phyloP scores from a whole-genome alignment of 2,113 vertebrate genomes.

The Pangasianodon gigas region DNA sequence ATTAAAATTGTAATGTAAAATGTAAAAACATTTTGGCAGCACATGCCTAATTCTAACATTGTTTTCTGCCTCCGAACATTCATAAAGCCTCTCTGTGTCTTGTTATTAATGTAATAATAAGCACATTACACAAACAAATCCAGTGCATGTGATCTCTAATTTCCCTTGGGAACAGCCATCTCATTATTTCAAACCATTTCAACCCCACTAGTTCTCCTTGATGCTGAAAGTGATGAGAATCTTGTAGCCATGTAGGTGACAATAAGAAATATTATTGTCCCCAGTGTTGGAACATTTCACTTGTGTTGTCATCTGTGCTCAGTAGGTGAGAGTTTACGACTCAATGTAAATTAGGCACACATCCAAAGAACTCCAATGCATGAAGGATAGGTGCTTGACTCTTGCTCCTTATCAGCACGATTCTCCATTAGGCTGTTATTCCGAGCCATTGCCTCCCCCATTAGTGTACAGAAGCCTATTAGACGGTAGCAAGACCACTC shows the following conservation, averaged over 20 bases:
- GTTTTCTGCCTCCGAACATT: background rate
- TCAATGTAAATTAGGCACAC: conserved; percentile 36
- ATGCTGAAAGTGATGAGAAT: conserved; percentile 21
- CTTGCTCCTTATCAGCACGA: conserved; percentile 24
- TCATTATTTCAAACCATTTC: conserved; percentile 2
- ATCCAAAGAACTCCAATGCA: conserved; percentile 17
- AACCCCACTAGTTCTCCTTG: conserved; percentile 24
- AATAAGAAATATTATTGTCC: conserved; percentile 13
- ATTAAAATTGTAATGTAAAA: background rate
- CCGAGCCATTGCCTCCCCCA: conserved; percentile 50
- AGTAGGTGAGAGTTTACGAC: conserved; percentile 26
- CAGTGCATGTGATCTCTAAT: conserved; percentile 33
- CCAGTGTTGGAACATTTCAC: background rate
- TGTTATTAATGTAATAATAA: conserved; percentile 39
- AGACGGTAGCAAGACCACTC: conserved; percentile 56
- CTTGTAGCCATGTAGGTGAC: background rate
- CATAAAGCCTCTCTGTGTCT: background rate
- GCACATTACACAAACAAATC: conserved; percentile 28
- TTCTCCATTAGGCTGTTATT: conserved; percentile 56
- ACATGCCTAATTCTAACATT: background rate
- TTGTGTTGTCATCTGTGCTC: conserved; percentile 28
- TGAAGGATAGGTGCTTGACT: conserved; percentile 25
- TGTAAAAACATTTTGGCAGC: background rate
- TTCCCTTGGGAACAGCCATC: conserved; percentile 23
- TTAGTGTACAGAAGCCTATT: conserved; percentile 64